These are phyloP conservation scores for Phoenoteleia sp. DNA, from an alignment of 2,888 invertebrate species.

Conservation along the genomic window DNA sequence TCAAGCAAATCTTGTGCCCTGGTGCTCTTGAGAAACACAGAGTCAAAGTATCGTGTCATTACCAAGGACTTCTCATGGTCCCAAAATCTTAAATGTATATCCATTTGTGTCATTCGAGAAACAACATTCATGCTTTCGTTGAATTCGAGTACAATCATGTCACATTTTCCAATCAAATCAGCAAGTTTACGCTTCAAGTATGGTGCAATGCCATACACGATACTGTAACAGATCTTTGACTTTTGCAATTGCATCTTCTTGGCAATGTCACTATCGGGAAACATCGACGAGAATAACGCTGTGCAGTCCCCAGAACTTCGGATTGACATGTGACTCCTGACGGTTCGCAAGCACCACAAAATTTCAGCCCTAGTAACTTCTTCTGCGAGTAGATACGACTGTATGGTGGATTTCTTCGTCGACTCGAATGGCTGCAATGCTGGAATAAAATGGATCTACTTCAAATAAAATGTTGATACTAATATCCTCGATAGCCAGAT, in stretches of 20 bases:
- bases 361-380: constrained; percentile 26
- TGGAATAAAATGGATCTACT: no score
- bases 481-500: no score
- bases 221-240: constrained; percentile 66
- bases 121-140: constrained; percentile 72
- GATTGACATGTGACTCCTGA: not conserved
- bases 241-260: constrained; percentile 49
- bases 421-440: not conserved
- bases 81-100: constrained; percentile 77
- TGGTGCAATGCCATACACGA: constrained; percentile 67
- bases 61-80: constrained; percentile 67
- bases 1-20: constrained; percentile 48
- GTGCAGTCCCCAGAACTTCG: constrained; percentile 1
- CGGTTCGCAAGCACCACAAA: constrained; percentile 7
- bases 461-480: constrained; percentile 8
- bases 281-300: not conserved
- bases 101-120: constrained; percentile 76
- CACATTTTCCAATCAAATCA: constrained; percentile 39
- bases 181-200: constrained; percentile 52
- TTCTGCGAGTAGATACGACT: not conserved
- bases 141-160: constrained; percentile 62
- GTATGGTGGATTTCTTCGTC: not conserved
- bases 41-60: constrained; percentile 74
- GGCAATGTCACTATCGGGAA: constrained; percentile 14
- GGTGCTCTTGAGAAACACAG: constrained; percentile 24